A percentile compares a stretch with the other conserved stretches of the same genome.
phyloP scores from a whole-genome alignment of 2,888 invertebrate genomes.

The Drosophila planitibia region DNA sequence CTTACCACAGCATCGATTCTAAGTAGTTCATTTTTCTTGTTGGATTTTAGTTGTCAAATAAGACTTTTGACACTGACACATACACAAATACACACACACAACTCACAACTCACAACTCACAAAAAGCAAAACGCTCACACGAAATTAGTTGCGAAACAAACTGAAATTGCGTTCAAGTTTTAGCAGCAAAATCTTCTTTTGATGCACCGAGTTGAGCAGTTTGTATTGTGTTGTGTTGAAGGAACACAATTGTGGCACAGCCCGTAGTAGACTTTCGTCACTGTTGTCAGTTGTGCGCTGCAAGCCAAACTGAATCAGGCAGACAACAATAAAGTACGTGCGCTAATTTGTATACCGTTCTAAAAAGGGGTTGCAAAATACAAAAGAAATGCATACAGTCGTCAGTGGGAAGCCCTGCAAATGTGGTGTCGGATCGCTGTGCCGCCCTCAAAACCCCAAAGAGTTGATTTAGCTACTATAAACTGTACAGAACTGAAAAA shows the following conservation, averaged over 20 bases:
- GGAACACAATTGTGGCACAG: slow-evolving; percentile 24
- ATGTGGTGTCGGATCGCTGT: slow-evolving; percentile 28
- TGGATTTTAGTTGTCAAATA: slow-evolving; percentile 8
- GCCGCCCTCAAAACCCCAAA: slow-evolving; percentile 45
- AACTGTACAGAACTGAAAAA: slow-evolving; percentile 35
- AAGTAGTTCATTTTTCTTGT: slow-evolving; percentile 75
- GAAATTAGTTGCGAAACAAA: slow-evolving; percentile 50
- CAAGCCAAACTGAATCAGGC: slow-evolving; percentile 66
- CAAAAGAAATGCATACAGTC: slow-evolving; percentile 17
- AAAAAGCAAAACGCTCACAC: slow-evolving; percentile 5
- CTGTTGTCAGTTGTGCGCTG: slow-evolving; percentile 72
- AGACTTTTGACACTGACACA: slow-evolving; percentile 11
- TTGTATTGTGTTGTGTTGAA: slow-evolving; percentile 29
- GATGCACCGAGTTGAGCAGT: slow-evolving; percentile 13
- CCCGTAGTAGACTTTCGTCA: slow-evolving; percentile 51
- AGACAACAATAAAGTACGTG: slow-evolving; percentile 38
- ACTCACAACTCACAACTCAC: neutral
- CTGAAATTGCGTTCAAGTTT: slow-evolving; percentile 51
- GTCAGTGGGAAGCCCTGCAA: slow-evolving; percentile 49
- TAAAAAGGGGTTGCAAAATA: slow-evolving; percentile 27
- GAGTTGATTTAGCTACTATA: slow-evolving; percentile 66
- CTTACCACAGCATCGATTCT: slow-evolving; percentile 82
- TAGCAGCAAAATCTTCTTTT: slow-evolving; percentile 37
- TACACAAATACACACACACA: slow-evolving; percentile 3
- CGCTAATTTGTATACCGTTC: slow-evolving; percentile 36